These are phyloP conservation scores for Trisateles emortualis DNA, from an alignment of 2,888 invertebrate genomes.

Conservation along the genomic window DNA sequence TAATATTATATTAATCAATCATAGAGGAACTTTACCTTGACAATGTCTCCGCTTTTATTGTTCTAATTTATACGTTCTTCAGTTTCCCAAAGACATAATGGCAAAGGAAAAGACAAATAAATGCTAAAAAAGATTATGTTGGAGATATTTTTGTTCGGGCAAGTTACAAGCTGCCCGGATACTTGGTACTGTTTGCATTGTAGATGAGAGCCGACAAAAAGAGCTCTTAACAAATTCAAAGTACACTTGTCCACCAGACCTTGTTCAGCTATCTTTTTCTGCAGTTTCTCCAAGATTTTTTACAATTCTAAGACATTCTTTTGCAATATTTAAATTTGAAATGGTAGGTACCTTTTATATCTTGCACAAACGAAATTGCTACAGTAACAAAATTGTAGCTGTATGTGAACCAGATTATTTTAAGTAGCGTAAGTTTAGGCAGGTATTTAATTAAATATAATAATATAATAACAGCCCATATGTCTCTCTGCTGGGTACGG, in stretches of 20 bases:
- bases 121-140: slow-evolving; percentile 33
- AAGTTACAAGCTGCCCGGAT: slow-evolving; percentile 26
- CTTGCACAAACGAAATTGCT: too few species aligned
- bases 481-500: too few species aligned
- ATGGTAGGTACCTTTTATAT: too few species aligned
- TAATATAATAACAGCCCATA: too few species aligned
- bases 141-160: slow-evolving; percentile 39
- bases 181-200: slow-evolving; percentile 39
- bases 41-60: too few species aligned
- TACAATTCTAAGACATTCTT: neutral
- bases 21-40: too few species aligned
- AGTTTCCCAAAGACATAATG: neutral
- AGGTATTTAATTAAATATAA: too few species aligned
- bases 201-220: slow-evolving; percentile 23
- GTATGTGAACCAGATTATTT: too few species aligned
- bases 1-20: too few species aligned
- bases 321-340: neutral
- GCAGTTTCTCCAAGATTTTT: neutral
- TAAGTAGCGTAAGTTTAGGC: too few species aligned
- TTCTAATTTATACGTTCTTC: neutral
- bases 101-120: slow-evolving; percentile 28
- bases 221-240: slow-evolving; percentile 11
- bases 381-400: too few species aligned
- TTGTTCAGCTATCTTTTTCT: neutral
- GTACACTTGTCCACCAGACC: neutral